Conservation (phyloP, 2,888 invertebrate genomes). For the Lucinisca nassula region DNA sequence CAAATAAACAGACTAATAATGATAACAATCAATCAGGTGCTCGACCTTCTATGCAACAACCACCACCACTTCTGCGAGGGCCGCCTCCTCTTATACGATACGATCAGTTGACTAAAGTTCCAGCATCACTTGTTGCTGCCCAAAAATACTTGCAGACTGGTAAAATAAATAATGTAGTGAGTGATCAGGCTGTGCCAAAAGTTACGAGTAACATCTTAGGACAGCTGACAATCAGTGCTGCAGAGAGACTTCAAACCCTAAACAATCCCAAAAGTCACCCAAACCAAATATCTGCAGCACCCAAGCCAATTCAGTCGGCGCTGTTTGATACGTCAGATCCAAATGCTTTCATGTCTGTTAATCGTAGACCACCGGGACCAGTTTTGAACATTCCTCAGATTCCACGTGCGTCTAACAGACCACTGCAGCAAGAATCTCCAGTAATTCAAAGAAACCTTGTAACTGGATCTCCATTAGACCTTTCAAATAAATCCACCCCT, state of each 20-base stretch:
- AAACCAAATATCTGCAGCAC: conserved; percentile 1
- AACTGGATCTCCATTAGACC: conserved; percentile 61
- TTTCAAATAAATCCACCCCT: conserved; percentile 63
- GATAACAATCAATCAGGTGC: not conserved
- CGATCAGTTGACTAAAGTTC: conserved; percentile 51
- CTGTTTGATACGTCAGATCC: conserved; percentile 62
- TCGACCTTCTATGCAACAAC: not conserved
- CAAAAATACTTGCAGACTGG: not conserved
- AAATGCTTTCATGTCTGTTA: conserved; percentile 35
- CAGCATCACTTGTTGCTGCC: not conserved
- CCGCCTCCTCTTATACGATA: conserved; percentile 74
- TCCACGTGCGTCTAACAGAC: conserved; percentile 35
- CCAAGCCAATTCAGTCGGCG: conserved; percentile 56
- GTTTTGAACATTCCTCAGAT: conserved; percentile 76
- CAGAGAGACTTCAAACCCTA: not conserved
- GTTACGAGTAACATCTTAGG: not conserved
- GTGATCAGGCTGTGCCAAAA: not conserved
- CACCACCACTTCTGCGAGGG: conserved; percentile 74
- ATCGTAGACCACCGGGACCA: conserved; percentile 41
- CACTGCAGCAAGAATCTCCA: conserved; percentile 14
- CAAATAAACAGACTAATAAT: not conserved
- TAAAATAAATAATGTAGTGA: not conserved
- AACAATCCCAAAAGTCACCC: not conserved
- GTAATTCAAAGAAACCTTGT: conserved; percentile 3
- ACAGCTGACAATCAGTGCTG: not conserved